Evolutionary conservation across 1,140 invertebrate genomes (phyloP).

Genomic region (Cheumatopsyche charites): DNA sequence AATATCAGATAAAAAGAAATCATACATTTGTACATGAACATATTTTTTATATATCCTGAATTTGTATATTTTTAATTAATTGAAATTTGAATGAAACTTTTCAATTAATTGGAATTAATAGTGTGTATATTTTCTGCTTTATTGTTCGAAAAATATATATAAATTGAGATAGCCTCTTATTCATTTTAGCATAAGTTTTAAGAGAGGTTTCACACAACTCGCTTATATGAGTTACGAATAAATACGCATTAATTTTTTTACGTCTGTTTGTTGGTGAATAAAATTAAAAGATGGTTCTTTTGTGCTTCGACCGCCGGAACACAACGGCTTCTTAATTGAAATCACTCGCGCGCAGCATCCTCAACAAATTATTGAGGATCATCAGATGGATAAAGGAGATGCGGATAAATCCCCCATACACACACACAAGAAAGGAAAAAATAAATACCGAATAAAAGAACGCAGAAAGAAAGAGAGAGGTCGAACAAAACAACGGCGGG

Average conservation of each 20-base stretch:
- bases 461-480: not conserved
- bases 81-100: too few species aligned
- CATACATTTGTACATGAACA: too few species aligned
- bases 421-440: not conserved
- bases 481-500: conserved; percentile 3
- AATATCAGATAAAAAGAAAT: too few species aligned
- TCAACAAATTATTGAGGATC: conserved; percentile 33
- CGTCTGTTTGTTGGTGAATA: conserved; percentile 1
- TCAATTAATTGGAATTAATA: too few species aligned
- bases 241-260: not conserved
- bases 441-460: not conserved
- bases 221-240: not conserved
- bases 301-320: not conserved
- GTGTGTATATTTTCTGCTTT: not conserved
- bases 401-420: conserved; percentile 16
- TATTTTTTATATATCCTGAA: too few species aligned
- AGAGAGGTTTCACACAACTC: not conserved
- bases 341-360: conserved; percentile 31
- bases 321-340: conserved; percentile 33
- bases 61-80: too few species aligned
- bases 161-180: not conserved
- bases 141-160: not conserved
- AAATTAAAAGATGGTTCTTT: conserved; percentile 20
- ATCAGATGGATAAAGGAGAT: conserved; percentile 28
- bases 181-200: not conserved